Evolutionary conservation across 2,113 vertebrate genomes (phyloP).

Genomic region (Crotalus helleri): DNA sequence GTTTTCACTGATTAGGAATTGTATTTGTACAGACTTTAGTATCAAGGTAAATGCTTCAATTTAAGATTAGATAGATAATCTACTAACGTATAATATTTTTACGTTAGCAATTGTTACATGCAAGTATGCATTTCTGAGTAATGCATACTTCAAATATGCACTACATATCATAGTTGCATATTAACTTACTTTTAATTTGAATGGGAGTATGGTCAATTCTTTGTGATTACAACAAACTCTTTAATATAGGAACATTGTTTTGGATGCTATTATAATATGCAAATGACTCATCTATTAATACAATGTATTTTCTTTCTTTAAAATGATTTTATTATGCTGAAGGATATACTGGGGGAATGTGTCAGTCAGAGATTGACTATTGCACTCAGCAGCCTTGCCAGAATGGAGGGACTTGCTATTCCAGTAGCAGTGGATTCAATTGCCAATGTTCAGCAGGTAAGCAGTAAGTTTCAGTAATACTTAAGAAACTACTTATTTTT

Average conservation of each 20-base stretch:
- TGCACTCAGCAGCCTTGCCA: conserved; percentile 86
- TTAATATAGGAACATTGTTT: not conserved
- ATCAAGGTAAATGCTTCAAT: not conserved
- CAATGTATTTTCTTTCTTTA: not conserved
- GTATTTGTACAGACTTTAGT: not conserved
- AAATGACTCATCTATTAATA: not conserved
- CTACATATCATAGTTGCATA: not conserved
- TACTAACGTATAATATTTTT: too few species aligned
- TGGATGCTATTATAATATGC: not conserved
- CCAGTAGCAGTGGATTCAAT: conserved; percentile 78
- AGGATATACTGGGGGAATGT: conserved; percentile 86
- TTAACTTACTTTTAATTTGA: not conserved
- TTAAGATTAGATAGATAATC: not conserved
- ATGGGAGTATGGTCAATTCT: not conserved
- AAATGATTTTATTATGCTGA: conserved; percentile 18
- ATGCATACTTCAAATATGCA: not conserved
- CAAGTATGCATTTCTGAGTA: not conserved
- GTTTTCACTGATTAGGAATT: not conserved
- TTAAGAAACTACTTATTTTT: not conserved
- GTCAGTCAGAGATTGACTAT: conserved; percentile 87
- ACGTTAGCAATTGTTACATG: not conserved
- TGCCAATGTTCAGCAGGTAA: conserved; percentile 92
- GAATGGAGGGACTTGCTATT: conserved; percentile 87
- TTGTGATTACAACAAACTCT: not conserved
- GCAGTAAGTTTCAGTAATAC: not conserved